These are phyloP conservation scores for Leptoteleia sp. DNA, from an alignment of 1,140 invertebrate species.

Conservation along the genomic window DNA sequence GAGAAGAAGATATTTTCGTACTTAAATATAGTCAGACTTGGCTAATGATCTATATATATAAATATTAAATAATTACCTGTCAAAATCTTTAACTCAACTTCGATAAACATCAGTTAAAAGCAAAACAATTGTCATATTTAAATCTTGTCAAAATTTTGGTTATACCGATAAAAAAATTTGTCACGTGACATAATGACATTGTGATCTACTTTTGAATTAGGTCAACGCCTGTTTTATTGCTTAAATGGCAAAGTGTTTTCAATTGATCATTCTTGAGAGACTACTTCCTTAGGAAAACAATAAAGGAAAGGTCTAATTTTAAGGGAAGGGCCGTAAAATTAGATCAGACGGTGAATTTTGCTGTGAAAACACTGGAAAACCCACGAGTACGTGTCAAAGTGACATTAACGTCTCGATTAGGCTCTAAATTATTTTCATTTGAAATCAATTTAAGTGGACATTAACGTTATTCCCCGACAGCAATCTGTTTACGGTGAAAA, in stretches of 20 bases:
- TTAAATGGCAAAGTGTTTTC: conserved; percentile 4
- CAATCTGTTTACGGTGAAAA: neutral
- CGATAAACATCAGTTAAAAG: too few species aligned
- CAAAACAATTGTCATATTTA: too few species aligned
- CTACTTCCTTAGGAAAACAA: conserved; percentile 23
- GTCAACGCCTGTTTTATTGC: neutral
- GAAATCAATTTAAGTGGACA: too few species aligned
- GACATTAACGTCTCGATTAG: neutral
- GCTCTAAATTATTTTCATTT: neutral
- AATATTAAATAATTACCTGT: too few species aligned
- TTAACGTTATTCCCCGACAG: too few species aligned
- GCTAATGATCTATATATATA: too few species aligned
- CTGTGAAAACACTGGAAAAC: conserved; percentile 4
- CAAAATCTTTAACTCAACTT: too few species aligned
- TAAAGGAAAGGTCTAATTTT: conserved; percentile 25
- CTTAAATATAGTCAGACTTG: too few species aligned
- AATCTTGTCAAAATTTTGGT: too few species aligned
- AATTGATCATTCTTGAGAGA: conserved; percentile 14
- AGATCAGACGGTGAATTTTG: conserved; percentile 9
- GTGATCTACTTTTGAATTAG: too few species aligned
- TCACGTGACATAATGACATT: too few species aligned
- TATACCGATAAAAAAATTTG: too few species aligned
- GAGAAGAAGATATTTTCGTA: conserved; percentile 20
- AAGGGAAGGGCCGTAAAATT: conserved; percentile 8
- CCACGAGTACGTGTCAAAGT: neutral